Percentiles rank a stretch among this genome's conserved stretches.
Evolutionary conservation across 2,888 invertebrate genomes (phyloP).

Genomic region (Acholoe squamosa): DNA sequence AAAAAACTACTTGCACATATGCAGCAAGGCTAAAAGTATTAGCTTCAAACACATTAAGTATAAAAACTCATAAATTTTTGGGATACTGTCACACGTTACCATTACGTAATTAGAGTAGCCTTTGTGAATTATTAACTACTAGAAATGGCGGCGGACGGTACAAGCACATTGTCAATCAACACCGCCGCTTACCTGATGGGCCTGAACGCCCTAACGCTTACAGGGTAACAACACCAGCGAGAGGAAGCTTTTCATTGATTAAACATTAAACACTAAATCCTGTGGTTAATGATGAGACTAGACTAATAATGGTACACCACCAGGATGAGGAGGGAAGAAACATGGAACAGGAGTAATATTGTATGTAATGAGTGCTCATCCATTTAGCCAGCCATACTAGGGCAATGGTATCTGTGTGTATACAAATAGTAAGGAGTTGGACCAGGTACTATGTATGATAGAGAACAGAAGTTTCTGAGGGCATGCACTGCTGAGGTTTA

Average conservation of each 20-base stretch:
- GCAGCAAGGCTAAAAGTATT: not conserved
- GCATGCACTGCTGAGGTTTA: constrained; percentile 32
- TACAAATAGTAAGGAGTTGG: constrained; percentile 43
- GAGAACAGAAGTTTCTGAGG: not conserved
- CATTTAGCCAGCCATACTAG: constrained; percentile 44
- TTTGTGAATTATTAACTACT: constrained; percentile 12
- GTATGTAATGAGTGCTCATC: constrained; percentile 30
- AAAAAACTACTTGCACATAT: not conserved
- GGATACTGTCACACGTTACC: not conserved
- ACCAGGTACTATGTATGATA: constrained; percentile 16
- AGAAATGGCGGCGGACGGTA: constrained; percentile 32
- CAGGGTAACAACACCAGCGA: constrained; percentile 38
- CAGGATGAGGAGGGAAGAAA: constrained; percentile 50
- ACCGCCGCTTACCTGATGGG: constrained; percentile 46
- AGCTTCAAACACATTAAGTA: not conserved
- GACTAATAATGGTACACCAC: constrained; percentile 55
- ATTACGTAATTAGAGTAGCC: not conserved
- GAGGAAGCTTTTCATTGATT: constrained; percentile 25
- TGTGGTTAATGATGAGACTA: constrained; percentile 51
- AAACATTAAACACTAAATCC: constrained; percentile 51
- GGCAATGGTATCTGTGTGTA: constrained; percentile 42
- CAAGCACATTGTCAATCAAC: constrained; percentile 52
- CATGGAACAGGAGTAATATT: constrained; percentile 36
- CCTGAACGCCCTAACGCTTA: constrained; percentile 19
- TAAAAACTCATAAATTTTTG: not conserved